phyloP scores from a whole-genome alignment of 2,113 vertebrate species.

The Axis porcinus region DNA sequence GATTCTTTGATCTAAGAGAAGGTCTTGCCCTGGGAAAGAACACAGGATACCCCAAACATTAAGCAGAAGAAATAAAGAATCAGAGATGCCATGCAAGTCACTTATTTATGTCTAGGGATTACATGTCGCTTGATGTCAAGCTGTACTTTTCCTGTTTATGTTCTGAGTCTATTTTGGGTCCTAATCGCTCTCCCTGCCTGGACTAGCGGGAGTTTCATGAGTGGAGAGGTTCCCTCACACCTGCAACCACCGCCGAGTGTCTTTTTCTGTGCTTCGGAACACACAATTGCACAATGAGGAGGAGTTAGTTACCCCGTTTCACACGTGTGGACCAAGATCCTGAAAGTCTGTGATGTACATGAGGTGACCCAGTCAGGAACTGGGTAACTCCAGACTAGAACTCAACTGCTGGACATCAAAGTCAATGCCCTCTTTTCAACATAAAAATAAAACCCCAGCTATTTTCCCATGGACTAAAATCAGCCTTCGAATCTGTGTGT shows the following conservation, averaged over 20 bases:
- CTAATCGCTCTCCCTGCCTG: rapidly evolving
- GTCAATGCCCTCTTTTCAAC: background rate
- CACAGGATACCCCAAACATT: background rate
- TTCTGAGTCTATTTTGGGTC: background rate
- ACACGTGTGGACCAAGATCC: background rate
- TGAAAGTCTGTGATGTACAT: background rate
- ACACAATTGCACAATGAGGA: rapidly evolving
- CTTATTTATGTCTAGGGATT: background rate
- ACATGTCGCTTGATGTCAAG: rapidly evolving
- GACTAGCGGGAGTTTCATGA: no score
- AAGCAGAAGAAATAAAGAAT: background rate
- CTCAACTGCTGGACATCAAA: background rate
- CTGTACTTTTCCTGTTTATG: background rate
- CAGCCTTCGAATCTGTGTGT: background rate
- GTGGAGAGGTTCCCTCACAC: no score
- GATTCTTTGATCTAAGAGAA: background rate
- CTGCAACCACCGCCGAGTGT: rapidly evolving
- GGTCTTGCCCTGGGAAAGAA: background rate
- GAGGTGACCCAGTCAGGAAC: background rate
- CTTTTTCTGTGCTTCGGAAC: background rate
- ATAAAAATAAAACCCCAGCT: background rate
- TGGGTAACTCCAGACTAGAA: background rate
- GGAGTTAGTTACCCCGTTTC: background rate
- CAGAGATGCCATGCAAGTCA: background rate
- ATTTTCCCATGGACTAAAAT: background rate